Evolutionary conservation across 1,140 invertebrate genomes (phyloP).

Genomic region (Danaus melanippus): DNA sequence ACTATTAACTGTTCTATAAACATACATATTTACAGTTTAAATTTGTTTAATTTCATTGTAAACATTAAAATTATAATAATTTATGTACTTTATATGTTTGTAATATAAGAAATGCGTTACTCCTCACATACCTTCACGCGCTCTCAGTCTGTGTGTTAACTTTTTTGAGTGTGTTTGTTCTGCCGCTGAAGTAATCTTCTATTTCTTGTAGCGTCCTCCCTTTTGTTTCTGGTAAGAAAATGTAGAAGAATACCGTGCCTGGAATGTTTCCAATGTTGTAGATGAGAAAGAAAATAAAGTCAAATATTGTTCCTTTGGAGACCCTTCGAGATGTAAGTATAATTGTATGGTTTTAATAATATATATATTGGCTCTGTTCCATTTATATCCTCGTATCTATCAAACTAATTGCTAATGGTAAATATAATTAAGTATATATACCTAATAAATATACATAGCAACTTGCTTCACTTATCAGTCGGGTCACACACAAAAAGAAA

Average conservation of each 20-base stretch:
- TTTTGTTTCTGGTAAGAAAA: slow-evolving; percentile 88
- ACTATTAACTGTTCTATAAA: neutral
- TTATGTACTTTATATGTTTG: neutral
- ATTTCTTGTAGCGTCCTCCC: slow-evolving; percentile 85
- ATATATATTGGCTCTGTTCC: no score
- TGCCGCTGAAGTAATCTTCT: slow-evolving; percentile 77
- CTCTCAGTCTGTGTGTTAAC: slow-evolving; percentile 24
- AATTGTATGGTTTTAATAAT: no score
- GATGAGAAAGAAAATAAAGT: neutral
- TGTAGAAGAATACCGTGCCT: slow-evolving; percentile 70
- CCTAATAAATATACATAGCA: no score
- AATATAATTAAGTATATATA: no score
- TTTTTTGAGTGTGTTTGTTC: slow-evolving; percentile 51
- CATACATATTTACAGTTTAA: slow-evolving; percentile 1
- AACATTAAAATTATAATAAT: neutral
- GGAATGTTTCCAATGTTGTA: slow-evolving; percentile 16
- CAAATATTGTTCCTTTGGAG: neutral
- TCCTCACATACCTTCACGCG: slow-evolving; percentile 25
- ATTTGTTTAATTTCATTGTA: neutral
- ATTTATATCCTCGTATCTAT: no score
- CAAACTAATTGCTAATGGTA: no score
- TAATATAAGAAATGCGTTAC: neutral
- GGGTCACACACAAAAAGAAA: no score
- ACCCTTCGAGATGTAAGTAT: neutral
- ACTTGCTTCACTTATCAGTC: no score